Conservation (phyloP, 2,113 vertebrate species). For the Oriolus oriolus region DNA sequence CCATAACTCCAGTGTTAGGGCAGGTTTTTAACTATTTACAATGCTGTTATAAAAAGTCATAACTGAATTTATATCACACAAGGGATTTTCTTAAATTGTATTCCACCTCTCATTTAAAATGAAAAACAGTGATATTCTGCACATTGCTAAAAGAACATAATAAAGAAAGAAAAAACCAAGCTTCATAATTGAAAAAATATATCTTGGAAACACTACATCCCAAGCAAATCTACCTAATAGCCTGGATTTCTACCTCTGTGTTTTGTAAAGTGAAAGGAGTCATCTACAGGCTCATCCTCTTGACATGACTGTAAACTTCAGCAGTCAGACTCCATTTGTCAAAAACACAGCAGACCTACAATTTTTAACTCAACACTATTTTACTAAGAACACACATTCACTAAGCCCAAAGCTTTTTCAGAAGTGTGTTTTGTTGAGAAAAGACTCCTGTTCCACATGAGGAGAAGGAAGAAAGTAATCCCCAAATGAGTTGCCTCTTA, state of each 20-base stretch:
- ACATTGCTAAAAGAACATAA: not conserved
- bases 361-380: not conserved
- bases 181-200: not conserved
- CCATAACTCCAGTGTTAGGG: not conserved
- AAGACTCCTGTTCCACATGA: not conserved
- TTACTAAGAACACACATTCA: not conserved
- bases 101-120: conserved; percentile 13
- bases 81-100: not conserved
- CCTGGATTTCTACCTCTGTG: not conserved
- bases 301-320: not conserved
- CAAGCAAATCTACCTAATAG: not conserved
- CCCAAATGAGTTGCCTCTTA: not conserved
- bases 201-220: not conserved
- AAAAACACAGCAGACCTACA: not conserved
- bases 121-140: not conserved
- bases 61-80: not conserved
- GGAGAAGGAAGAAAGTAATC: not conserved
- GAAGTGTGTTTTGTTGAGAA: not conserved
- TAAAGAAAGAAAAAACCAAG: not conserved
- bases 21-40: conserved; percentile 34
- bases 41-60: not conserved
- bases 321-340: not conserved
- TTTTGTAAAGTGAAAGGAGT: not conserved
- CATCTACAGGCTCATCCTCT: not conserved
- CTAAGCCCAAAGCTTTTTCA: not conserved